Evolutionary conservation across 2,888 invertebrate genomes (phyloP).

Genomic region (Nomada fabriciana): DNA sequence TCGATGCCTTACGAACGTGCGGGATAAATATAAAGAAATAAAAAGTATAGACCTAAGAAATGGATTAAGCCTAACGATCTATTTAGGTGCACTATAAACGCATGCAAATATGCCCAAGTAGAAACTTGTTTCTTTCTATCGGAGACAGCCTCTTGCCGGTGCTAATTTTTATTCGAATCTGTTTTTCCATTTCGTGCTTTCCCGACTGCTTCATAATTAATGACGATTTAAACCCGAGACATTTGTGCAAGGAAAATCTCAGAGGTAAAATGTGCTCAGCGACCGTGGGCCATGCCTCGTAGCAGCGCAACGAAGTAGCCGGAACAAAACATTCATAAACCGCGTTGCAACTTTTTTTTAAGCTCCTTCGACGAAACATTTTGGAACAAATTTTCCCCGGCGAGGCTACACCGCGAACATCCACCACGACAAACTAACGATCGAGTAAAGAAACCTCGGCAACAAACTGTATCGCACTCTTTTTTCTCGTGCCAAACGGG

Average conservation of each 20-base stretch:
- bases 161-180: not conserved
- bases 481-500: not conserved
- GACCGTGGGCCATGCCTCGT: not conserved
- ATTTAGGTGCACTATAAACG: slow-evolving; percentile 25
- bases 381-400: slow-evolving; percentile 16
- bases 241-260: slow-evolving; percentile 4
- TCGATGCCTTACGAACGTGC: slow-evolving; percentile 44
- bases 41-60: not conserved
- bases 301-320: slow-evolving; percentile 38
- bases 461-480: not conserved
- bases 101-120: not conserved
- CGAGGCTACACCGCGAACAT: slow-evolving; percentile 12
- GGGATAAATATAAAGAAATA: slow-evolving; percentile 35
- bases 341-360: slow-evolving; percentile 11
- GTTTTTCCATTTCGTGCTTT: not conserved
- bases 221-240: not conserved
- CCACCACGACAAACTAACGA: slow-evolving; percentile 2
- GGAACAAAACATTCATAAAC: slow-evolving; percentile 43
- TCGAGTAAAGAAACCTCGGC: slow-evolving; percentile 19
- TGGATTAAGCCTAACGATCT: slow-evolving; percentile 35
- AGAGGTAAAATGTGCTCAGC: slow-evolving; percentile 8
- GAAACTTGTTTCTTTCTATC: not conserved
- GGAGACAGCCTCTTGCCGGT: not conserved
- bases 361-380: slow-evolving; percentile 28
- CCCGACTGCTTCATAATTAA: not conserved